Percentiles rank a stretch among this genome's conserved stretches.
These are phyloP conservation scores for Dinocampus coccinellae DNA, from an alignment of 2,888 invertebrate genomes.

Conservation along the genomic window DNA sequence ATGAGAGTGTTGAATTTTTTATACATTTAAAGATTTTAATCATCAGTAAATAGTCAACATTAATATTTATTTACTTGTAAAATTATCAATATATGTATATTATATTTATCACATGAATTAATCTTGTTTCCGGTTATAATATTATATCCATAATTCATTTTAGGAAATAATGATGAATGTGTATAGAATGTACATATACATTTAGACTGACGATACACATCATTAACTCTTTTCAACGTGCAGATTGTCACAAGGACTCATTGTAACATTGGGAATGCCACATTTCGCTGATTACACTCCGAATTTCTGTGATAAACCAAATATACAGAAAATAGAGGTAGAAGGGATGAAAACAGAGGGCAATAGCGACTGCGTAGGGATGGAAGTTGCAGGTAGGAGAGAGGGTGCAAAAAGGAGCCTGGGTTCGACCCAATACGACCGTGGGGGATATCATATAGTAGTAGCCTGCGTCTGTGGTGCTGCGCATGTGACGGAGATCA, in stretches of 20 bases:
- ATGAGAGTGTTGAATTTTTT: neutral
- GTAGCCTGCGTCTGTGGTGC: slow-evolving; percentile 1
- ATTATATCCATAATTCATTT: neutral
- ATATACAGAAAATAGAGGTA: neutral
- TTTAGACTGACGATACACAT: neutral
- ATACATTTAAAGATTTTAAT: neutral
- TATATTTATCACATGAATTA: neutral
- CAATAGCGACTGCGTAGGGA: neutral
- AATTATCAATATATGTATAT: neutral
- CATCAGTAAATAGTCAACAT: neutral
- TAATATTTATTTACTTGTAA: neutral
- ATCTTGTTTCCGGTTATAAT: neutral
- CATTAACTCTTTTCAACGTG: neutral
- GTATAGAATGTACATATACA: neutral
- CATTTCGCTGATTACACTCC: neutral
- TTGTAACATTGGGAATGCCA: neutral
- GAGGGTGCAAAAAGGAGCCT: slow-evolving; percentile 4
- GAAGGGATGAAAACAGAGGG: neutral
- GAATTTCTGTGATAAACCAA: neutral
- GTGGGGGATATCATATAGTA: neutral
- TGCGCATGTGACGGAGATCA: slow-evolving; percentile 4
- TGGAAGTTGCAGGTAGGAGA: neutral
- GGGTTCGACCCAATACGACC: neutral
- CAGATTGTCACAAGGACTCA: neutral
- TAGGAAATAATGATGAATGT: neutral